Evolutionary conservation across 2,888 invertebrate genomes (phyloP).

Genomic region (Rhopalosiphum nymphaeae): DNA sequence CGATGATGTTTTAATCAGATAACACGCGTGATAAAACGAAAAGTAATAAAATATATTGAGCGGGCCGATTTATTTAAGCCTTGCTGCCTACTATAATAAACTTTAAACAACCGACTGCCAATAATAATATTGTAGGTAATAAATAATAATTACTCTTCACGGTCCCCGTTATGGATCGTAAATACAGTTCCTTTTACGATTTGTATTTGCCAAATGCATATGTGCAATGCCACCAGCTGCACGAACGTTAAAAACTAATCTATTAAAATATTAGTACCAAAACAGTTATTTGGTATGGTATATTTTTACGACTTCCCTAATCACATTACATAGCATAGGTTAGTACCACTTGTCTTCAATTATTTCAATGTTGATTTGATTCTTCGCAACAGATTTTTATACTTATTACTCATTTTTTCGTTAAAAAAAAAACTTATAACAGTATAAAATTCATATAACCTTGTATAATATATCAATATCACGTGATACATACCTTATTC

Average conservation of each 20-base stretch:
- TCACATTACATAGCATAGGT: neutral
- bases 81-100: neutral
- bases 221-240: neutral
- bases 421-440: neutral
- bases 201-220: neutral
- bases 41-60: neutral
- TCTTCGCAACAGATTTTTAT: neutral
- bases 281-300: neutral
- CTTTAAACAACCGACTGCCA: neutral
- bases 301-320: neutral
- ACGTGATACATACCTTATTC: neutral
- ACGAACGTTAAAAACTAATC: neutral
- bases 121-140: neutral
- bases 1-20: neutral
- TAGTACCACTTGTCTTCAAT: neutral
- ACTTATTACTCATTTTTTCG: no score
- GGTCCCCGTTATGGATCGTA: neutral
- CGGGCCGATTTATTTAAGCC: neutral
- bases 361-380: no score
- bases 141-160: conserved; percentile 2
- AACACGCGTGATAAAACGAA: neutral
- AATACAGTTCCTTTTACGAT: neutral
- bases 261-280: neutral
- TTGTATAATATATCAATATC: neutral
- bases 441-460: neutral